phyloP scores from a whole-genome alignment of 2,797 vertebrate species.

The Limosa lapponica region DNA sequence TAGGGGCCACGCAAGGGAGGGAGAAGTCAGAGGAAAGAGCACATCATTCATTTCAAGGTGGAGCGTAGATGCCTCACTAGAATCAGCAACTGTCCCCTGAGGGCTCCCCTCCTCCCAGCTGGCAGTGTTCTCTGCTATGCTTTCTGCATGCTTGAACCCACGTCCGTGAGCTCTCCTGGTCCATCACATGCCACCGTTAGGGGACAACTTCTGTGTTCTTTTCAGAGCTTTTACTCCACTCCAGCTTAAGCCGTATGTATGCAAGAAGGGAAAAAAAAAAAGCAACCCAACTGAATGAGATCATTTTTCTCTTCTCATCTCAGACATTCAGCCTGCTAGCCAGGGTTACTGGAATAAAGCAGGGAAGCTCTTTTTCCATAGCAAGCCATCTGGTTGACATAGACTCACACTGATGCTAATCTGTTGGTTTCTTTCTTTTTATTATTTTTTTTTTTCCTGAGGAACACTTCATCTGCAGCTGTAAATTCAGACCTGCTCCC shows the following conservation, averaged over 20 bases:
- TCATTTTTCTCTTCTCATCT: conserved; percentile 66
- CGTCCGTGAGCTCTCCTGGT: fast-evolving
- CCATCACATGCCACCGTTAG: background rate
- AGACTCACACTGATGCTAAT: conserved; percentile 76
- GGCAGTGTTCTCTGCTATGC: fast-evolving
- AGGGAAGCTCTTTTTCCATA: conserved; percentile 56
- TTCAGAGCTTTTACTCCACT: background rate
- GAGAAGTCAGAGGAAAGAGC: background rate
- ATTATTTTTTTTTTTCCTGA: conserved; percentile 35
- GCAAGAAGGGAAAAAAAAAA: background rate
- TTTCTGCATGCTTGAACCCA: background rate
- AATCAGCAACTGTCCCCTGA: fast-evolving
- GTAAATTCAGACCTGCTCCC: conserved; percentile 70
- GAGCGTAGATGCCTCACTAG: background rate
- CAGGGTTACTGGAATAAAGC: conserved; percentile 68
- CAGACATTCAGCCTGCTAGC: conserved; percentile 54
- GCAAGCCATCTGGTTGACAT: conserved; percentile 78
- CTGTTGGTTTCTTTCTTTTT: conserved; percentile 68
- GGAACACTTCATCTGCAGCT: conserved; percentile 77
- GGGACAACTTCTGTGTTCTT: conserved; percentile 5
- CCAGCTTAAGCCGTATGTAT: conserved; percentile 16
- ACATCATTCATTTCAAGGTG: background rate
- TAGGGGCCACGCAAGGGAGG: background rate
- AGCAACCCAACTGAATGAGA: conserved; percentile 56
- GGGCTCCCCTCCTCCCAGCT: background rate